These are phyloP conservation scores for Pangasianodon gigas DNA, from an alignment of 2,113 vertebrate species.

Conservation along the genomic window DNA sequence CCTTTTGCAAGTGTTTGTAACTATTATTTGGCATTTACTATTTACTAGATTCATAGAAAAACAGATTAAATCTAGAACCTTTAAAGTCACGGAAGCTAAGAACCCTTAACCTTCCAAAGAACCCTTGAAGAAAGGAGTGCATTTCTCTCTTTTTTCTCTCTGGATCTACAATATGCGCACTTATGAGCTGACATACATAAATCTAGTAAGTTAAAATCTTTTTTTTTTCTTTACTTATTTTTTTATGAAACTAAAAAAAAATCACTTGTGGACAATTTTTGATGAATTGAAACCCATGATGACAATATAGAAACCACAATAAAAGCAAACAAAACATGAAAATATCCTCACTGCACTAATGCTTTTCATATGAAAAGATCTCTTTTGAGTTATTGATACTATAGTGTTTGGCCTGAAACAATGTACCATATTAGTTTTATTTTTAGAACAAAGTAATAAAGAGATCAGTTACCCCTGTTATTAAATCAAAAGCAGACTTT, in stretches of 20 bases:
- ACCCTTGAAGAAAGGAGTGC: background rate
- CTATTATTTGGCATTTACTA: background rate
- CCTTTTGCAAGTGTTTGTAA: background rate
- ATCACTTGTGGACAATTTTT: background rate
- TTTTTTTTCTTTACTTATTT: background rate
- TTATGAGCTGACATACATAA: background rate
- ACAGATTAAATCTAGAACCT: background rate
- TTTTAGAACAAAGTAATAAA: background rate
- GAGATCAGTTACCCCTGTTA: background rate
- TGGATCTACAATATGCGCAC: background rate
- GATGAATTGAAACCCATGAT: conserved; percentile 13
- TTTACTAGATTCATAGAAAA: background rate
- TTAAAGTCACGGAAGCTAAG: background rate
- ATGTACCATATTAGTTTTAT: background rate
- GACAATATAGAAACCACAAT: conserved; percentile 9
- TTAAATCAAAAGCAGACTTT: background rate
- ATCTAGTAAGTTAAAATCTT: background rate
- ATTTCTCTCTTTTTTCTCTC: background rate
- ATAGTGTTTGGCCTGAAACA: background rate
- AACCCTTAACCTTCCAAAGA: background rate
- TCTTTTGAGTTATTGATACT: background rate
- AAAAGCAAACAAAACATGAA: conserved; percentile 3
- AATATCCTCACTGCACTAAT: background rate
- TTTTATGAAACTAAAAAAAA: background rate
- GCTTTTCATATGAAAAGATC: background rate